Base-by-base conservation (phyloP, 2,113 vertebrate genomes). In the Dascyllus trimaculatus region DNA sequence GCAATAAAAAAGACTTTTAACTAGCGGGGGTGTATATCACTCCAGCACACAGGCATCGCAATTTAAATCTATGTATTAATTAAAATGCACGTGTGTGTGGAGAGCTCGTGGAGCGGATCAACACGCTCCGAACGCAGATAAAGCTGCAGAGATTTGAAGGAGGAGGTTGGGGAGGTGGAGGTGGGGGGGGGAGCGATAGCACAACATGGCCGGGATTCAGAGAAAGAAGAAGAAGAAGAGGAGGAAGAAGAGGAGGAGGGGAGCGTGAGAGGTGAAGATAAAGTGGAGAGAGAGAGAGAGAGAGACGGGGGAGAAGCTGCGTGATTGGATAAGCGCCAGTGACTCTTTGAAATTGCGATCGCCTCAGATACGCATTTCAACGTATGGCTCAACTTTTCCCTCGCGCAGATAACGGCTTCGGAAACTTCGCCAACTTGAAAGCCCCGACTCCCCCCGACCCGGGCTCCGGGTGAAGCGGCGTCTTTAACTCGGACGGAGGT, bases 1-100 rank as follows among this genome's bases (percentile, higher is more conserved):
- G 88, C 90, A 90, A 91, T 93, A 91, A 93, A 93, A 92, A 92
- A 89, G 89, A 90, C 89, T 93, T 89, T 92, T 90, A 93, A 92
- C 91, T 88, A 88, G 91, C 69, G 83, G 90, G 88, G 84, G 85
- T 90, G 90, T 88, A 91, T 92, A 92, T 91, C 89, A 92, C 90
- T 91, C 86, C 83, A 84, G 67, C 84, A 88, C 89, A 83, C 87
- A 82, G 68, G 78, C 90, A 90, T 90, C 87, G 45, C 84, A 66
- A 78, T 89, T 91, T 91, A 89, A 90, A 93, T 91, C 87, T 89
- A 88, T 85, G 89, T 90, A 89, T 91, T 93, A 92, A 92, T 92
- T 92, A 92, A 90, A 90, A 78, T 46, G 60, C 26, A 5, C 14
- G 68, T 53, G 58, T 43, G 65, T 63, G 60, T 61, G 63, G 32